Percentiles rank a stretch among this genome's conserved stretches.
Conservation (phyloP, 2,888 invertebrate genomes). For the Lithophane leautieri region DNA sequence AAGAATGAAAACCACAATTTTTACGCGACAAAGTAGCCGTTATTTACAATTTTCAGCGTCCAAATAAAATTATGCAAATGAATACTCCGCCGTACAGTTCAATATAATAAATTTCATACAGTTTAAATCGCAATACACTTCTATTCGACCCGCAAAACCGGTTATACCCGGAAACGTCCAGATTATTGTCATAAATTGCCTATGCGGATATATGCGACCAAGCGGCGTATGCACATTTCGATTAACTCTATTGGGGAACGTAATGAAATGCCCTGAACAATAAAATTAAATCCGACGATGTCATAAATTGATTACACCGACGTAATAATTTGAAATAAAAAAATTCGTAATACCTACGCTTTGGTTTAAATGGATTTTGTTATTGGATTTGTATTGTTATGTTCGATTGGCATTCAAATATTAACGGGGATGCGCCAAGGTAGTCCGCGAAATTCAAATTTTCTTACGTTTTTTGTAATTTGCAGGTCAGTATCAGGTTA, state of each 20-base stretch:
- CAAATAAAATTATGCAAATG: slow-evolving; percentile 76
- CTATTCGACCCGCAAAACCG: slow-evolving; percentile 78
- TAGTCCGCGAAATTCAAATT: too few species aligned
- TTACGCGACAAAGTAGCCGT: slow-evolving; percentile 7
- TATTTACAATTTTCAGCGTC: slow-evolving; percentile 39
- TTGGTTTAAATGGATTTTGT: slow-evolving; percentile 45
- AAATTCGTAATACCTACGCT: slow-evolving; percentile 47
- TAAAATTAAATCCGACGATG: slow-evolving; percentile 75
- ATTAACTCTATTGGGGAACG: slow-evolving; percentile 77
- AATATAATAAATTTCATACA: slow-evolving; percentile 78
- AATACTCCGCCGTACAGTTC: slow-evolving; percentile 68
- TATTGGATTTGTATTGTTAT: slow-evolving; percentile 42
- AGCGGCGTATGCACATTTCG: slow-evolving; percentile 77
- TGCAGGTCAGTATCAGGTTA: too few species aligned
- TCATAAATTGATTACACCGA: slow-evolving; percentile 70
- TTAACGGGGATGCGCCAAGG: too few species aligned
- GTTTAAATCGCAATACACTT: slow-evolving; percentile 79
- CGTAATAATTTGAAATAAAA: slow-evolving; percentile 70
- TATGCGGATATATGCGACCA: slow-evolving; percentile 68
- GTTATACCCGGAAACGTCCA: slow-evolving; percentile 78
- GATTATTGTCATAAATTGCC: slow-evolving; percentile 87
- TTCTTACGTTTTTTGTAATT: too few species aligned
- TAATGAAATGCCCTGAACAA: slow-evolving; percentile 79
- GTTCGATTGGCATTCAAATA: slow-evolving; percentile 16
- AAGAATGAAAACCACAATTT: slow-evolving; percentile 16